Percentiles rank a stretch among this genome's conserved stretches.
These are phyloP conservation scores for Drosophila santomea DNA, from an alignment of 1,140 invertebrate genomes.

Conservation along the genomic window DNA sequence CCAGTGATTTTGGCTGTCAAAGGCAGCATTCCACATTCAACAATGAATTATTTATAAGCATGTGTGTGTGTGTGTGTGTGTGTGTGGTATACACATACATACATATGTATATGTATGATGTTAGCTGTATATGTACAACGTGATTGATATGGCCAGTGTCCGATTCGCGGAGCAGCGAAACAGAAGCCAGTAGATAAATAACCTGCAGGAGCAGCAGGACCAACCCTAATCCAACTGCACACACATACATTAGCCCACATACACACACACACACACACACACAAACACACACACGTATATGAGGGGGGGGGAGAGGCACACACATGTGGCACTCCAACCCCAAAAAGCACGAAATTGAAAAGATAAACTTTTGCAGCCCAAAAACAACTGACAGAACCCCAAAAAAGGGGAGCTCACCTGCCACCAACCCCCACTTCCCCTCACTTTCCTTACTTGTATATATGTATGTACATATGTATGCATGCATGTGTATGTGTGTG, in stretches of 20 bases:
- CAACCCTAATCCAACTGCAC: slow-evolving; percentile 73
- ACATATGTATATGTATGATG: background rate
- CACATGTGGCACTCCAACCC: slow-evolving; percentile 37
- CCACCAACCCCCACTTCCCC: background rate
- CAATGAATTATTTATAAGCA: background rate
- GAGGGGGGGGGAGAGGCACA: slow-evolving; percentile 3
- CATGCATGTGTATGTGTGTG: background rate
- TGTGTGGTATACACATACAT: too few species aligned
- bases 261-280: background rate
- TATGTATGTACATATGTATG: background rate
- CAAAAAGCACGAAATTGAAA: slow-evolving; percentile 69
- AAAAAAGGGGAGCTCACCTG: slow-evolving; percentile 13
- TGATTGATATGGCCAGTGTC: slow-evolving; percentile 76
- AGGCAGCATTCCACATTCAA: background rate
- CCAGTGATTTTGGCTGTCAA: background rate
- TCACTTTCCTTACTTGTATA: background rate
- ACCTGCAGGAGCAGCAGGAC: slow-evolving; percentile 47
- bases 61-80: background rate
- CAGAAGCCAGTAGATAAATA: slow-evolving; percentile 46
- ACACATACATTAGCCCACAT: slow-evolving; percentile 52
- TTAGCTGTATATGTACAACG: background rate
- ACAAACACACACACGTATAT: slow-evolving; percentile 7
- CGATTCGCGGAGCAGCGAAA: slow-evolving; percentile 34
- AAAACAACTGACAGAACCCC: slow-evolving; percentile 52
- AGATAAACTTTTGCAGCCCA: slow-evolving; percentile 77